phyloP scores from a whole-genome alignment of 2,797 vertebrate genomes.

The Antrozous pallidus region DNA sequence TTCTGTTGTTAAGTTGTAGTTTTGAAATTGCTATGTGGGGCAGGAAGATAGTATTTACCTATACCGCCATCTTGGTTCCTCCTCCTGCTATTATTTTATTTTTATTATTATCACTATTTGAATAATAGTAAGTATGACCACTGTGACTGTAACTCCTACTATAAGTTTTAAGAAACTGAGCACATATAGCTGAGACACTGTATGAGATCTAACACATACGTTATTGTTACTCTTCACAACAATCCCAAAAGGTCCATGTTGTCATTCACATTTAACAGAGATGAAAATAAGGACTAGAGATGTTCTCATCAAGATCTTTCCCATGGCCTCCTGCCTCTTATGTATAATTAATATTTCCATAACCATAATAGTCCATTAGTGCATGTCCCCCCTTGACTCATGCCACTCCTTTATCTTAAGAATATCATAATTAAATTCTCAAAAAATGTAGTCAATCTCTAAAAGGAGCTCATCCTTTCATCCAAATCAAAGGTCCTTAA shows the following conservation, averaged over 20 bases:
- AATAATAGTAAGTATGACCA: not conserved
- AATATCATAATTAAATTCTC: not conserved
- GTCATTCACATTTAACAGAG: not conserved
- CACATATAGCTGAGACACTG: not conserved
- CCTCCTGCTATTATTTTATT: not conserved
- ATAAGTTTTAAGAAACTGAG: not conserved
- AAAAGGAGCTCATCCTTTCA: not conserved
- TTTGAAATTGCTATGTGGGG: no score
- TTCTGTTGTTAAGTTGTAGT: no score
- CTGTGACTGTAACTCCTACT: not conserved
- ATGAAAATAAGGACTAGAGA: not conserved
- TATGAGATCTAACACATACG: not conserved
- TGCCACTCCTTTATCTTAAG: not conserved
- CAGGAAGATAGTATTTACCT: no score
- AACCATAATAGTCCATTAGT: not conserved
- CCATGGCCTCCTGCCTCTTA: not conserved
- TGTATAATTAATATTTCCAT: not conserved
- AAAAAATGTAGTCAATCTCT: not conserved
- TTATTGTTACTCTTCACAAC: not conserved
- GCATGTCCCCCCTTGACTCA: not conserved
- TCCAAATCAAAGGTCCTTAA: not conserved
- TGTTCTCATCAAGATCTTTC: not conserved
- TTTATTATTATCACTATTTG: not conserved
- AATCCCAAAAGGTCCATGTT: not conserved
- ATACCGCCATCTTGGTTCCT: no score